Percentiles rank a stretch among this genome's conserved stretches.
Conservation (phyloP, 92 coral and sea anemone species). For the Zoanthus sansibaricus region DNA sequence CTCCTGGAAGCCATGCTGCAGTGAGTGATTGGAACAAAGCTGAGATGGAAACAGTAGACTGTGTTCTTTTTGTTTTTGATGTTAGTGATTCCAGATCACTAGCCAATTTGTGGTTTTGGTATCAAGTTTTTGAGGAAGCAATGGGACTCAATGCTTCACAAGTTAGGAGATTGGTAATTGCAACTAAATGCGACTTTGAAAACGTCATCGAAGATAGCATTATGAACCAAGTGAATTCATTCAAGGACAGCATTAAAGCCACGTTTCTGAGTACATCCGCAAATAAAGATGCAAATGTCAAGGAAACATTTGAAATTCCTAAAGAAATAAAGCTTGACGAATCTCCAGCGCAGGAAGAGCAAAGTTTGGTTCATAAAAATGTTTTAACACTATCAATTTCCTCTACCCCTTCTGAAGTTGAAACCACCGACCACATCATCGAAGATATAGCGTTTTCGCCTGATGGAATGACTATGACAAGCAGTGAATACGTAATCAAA, state of each 20-base stretch:
- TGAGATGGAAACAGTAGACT: background rate
- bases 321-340: background rate
- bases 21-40: conserved; percentile 6
- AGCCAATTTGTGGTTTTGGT: conserved; percentile 39
- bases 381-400: background rate
- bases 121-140: conserved; percentile 14
- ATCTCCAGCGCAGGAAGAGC: background rate
- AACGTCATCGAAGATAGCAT: background rate
- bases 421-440: background rate
- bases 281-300: background rate
- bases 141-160: background rate
- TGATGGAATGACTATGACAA: conserved; percentile 16
- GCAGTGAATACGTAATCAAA: conserved; percentile 1
- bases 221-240: background rate
- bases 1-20: conserved; percentile 22
- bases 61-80: conserved; percentile 22
- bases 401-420: background rate
- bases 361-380: too few species aligned
- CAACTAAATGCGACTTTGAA: conserved; percentile 18
- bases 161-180: conserved; percentile 6
- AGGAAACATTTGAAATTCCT: conserved; percentile 1
- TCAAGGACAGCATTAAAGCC: background rate
- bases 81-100: conserved; percentile 15
- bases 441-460: conserved; percentile 30
- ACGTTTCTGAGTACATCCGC: conserved; percentile 21